Evolutionary conservation across 2,113 vertebrate species (phyloP).

Genomic region (Phylloscopus trochilus): DNA sequence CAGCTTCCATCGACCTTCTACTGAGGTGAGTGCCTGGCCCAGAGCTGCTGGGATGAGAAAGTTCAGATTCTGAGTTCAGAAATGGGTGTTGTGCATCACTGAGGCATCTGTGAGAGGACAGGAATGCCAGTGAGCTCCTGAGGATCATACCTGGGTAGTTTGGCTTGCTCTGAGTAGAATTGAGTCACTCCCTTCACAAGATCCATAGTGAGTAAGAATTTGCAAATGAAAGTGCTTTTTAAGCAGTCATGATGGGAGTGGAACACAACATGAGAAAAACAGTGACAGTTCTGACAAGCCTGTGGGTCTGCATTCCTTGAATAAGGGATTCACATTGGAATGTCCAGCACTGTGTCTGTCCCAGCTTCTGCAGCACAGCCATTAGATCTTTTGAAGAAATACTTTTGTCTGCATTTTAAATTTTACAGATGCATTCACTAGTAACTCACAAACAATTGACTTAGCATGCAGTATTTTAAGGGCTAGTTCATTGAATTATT

Average conservation of each 20-base stretch:
- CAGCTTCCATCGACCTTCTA: slow-evolving; percentile 78
- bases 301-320: not conserved
- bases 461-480: not conserved
- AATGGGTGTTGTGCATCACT: not conserved
- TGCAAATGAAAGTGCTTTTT: not conserved
- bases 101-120: not conserved
- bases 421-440: not conserved
- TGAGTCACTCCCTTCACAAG: not conserved
- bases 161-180: not conserved
- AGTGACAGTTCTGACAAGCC: not conserved
- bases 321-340: not conserved
- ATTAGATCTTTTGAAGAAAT: not conserved
- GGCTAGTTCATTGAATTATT: not conserved
- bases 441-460: not conserved
- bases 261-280: not conserved
- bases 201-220: not conserved
- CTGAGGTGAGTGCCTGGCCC: slow-evolving; percentile 66
- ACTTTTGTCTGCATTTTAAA: not conserved
- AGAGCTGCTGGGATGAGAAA: not conserved
- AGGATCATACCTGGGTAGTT: not conserved
- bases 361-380: not conserved
- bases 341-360: not conserved
- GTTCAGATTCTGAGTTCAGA: not conserved
- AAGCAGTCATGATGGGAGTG: not conserved
- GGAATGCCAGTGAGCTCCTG: not conserved